A percentile compares a stretch with the other conserved stretches of the same genome.
These are phyloP conservation scores for Pollenia angustigena DNA, from an alignment of 2,888 invertebrate species.

Conservation along the genomic window DNA sequence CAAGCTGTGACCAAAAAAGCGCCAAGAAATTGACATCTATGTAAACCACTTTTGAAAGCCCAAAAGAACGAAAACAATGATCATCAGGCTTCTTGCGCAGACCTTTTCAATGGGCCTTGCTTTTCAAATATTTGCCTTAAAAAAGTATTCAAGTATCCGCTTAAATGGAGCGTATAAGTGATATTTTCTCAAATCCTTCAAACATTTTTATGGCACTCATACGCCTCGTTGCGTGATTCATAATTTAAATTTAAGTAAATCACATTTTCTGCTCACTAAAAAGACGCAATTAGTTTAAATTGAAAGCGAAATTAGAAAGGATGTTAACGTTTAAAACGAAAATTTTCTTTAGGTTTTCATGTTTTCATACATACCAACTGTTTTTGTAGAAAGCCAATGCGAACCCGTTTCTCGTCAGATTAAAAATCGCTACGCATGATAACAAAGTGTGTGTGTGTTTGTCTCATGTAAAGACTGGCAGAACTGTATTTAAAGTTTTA, in stretches of 20 bases:
- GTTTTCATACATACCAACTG: not conserved
- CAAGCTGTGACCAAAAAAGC: no score
- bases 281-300: not conserved
- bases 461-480: not conserved
- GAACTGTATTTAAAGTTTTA: not conserved
- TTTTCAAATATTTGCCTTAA: no score
- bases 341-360: not conserved
- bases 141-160: no score
- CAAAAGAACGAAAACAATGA: no score
- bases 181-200: not conserved
- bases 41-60: no score
- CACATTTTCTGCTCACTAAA: not conserved
- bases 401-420: not conserved
- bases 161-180: no score
- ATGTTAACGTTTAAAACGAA: not conserved
- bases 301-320: not conserved
- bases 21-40: no score
- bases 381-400: not conserved
- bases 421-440: not conserved
- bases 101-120: no score
- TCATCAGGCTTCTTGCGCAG: no score
- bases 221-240: not conserved
- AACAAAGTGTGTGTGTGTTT: not conserved
- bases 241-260: not conserved
- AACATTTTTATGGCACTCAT: not conserved